Percentiles rank a stretch among this genome's conserved stretches.
These are phyloP conservation scores for Noctua pronuba DNA, from an alignment of 2,888 invertebrate species.

Conservation along the genomic window DNA sequence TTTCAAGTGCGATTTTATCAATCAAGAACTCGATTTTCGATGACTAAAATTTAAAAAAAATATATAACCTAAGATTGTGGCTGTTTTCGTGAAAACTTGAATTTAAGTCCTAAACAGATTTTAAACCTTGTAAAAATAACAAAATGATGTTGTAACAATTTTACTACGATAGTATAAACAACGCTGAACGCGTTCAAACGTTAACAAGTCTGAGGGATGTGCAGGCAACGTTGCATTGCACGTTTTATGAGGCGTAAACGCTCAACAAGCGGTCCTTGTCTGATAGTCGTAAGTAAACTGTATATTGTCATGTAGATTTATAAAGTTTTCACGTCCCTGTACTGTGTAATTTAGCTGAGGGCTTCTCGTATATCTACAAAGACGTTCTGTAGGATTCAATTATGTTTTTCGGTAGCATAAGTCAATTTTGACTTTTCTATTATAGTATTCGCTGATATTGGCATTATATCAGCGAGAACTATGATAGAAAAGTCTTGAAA, in stretches of 20 bases:
- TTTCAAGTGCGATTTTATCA: neutral
- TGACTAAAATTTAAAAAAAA: no score
- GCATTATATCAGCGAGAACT: no score
- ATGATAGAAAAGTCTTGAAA: no score
- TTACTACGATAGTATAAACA: conserved; percentile 23
- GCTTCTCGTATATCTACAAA: neutral
- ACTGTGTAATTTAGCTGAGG: neutral
- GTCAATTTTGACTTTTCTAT: neutral
- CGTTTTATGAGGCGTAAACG: conserved; percentile 51
- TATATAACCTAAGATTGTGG: no score
- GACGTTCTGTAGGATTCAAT: neutral
- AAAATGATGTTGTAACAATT: conserved; percentile 26
- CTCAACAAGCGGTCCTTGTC: conserved; percentile 49
- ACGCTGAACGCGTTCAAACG: conserved; percentile 32
- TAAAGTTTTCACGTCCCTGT: conserved; percentile 1
- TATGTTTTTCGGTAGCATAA: neutral
- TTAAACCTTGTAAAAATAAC: neutral
- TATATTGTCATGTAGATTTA: conserved; percentile 31
- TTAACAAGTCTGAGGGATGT: conserved; percentile 50
- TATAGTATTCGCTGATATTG: neutral
- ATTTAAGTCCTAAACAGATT: neutral
- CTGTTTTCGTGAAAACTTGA: no score
- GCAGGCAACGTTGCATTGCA: conserved; percentile 44
- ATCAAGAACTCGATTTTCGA: neutral
- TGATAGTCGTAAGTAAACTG: conserved; percentile 21